These are phyloP conservation scores for Agelaius tricolor DNA, from an alignment of 2,113 vertebrate species.

Conservation along the genomic window DNA sequence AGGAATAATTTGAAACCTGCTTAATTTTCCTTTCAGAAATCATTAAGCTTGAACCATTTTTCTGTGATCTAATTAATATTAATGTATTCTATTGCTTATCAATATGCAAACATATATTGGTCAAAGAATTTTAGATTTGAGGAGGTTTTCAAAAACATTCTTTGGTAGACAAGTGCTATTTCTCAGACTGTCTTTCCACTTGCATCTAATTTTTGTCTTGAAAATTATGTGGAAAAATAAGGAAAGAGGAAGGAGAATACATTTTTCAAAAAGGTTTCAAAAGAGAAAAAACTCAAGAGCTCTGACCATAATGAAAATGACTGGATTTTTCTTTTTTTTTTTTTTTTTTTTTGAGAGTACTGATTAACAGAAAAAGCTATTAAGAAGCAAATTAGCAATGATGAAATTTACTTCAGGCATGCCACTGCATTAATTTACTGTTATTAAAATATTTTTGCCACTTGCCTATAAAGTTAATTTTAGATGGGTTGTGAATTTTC, in stretches of 20 bases:
- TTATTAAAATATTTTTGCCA: constrained; percentile 1
- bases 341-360: background rate
- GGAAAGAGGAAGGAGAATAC: background rate
- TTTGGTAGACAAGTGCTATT: background rate
- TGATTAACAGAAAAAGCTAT: constrained; percentile 13
- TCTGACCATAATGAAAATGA: constrained; percentile 19
- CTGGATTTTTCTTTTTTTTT: background rate
- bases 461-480: background rate
- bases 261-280: constrained; percentile 6
- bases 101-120: background rate
- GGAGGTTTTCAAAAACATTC: background rate
- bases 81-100: background rate
- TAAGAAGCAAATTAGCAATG: background rate
- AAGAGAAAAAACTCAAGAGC: background rate
- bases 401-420: background rate
- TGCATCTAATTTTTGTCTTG: background rate
- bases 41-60: background rate
- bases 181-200: background rate
- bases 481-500: background rate
- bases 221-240: background rate
- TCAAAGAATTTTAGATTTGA: background rate
- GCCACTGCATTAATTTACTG: background rate
- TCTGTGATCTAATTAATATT: background rate
- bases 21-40: background rate
- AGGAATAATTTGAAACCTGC: background rate